Percentiles rank a stretch among this genome's conserved stretches.
Evolutionary conservation across 2,888 invertebrate species (phyloP).

Genomic region (Gymnoscelis rufifasciata): DNA sequence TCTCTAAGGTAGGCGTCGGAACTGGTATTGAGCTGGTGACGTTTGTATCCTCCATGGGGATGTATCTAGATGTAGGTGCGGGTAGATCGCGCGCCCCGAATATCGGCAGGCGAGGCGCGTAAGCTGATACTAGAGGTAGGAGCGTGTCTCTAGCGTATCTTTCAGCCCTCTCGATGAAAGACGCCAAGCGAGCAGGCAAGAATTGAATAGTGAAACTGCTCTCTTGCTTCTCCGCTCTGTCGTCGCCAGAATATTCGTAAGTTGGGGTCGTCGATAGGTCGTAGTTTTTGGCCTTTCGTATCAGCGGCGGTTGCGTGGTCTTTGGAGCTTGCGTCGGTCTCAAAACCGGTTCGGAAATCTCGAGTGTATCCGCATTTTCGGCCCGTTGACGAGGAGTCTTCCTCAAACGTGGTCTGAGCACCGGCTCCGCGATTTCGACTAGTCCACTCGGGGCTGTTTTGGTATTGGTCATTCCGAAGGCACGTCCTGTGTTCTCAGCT

Average conservation of each 20-base stretch:
- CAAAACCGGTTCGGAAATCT: constrained; percentile 83
- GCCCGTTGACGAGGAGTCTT: constrained; percentile 75
- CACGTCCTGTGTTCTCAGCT: constrained; percentile 74
- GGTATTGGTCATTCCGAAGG: constrained; percentile 80
- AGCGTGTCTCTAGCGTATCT: constrained; percentile 88
- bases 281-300: constrained; percentile 68
- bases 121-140: constrained; percentile 86
- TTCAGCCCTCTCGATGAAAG: constrained; percentile 89
- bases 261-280: constrained; percentile 62
- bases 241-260: constrained; percentile 55
- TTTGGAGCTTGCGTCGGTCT: constrained; percentile 66
- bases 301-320: constrained; percentile 48
- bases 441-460: constrained; percentile 63
- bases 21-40: constrained; percentile 56
- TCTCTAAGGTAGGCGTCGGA: constrained; percentile 71
- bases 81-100: constrained; percentile 70
- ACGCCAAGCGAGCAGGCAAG: constrained; percentile 86
- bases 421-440: constrained; percentile 86
- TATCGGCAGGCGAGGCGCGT: constrained; percentile 85
- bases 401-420: constrained; percentile 81
- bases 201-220: constrained; percentile 84
- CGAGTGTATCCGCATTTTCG: constrained; percentile 72
- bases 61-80: constrained; percentile 80
- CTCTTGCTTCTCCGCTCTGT: constrained; percentile 57
- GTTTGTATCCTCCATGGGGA: constrained; percentile 76